Conservation (phyloP, 2,888 invertebrate species). For the Nomada ruficornis region DNA sequence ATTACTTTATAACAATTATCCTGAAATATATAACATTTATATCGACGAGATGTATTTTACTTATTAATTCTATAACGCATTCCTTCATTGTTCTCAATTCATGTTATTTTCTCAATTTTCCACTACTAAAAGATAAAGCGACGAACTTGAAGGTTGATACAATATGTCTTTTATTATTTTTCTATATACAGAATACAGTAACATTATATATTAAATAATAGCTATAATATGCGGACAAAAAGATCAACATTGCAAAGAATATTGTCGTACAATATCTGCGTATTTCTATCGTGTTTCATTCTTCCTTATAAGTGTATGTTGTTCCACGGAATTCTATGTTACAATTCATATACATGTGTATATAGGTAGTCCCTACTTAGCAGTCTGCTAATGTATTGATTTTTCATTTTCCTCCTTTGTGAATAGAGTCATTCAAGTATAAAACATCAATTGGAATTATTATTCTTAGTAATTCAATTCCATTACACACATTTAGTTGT, state of each 20-base stretch:
- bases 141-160: not conserved
- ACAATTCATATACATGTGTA: conserved; percentile 16
- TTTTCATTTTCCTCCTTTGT: conserved; percentile 2
- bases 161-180: conserved; percentile 15
- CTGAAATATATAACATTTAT: conserved; percentile 79
- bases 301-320: conserved; percentile 24
- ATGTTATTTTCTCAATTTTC: not conserved
- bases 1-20: conserved; percentile 78
- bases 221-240: not conserved
- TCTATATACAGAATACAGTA: conserved; percentile 17
- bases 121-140: not conserved
- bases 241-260: not conserved
- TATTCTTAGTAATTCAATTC: conserved; percentile 24
- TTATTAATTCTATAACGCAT: conserved; percentile 16
- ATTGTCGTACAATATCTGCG: conserved; percentile 14
- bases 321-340: conserved; percentile 21
- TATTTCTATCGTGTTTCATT: conserved; percentile 1
- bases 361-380: conserved; percentile 22
- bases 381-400: conserved; percentile 17
- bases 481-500: conserved; percentile 3
- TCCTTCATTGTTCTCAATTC: conserved; percentile 25
- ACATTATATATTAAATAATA: not conserved
- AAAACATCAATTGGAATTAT: conserved; percentile 4
- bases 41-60: conserved; percentile 61
- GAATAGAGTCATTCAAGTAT: conserved; percentile 22